Conservation (phyloP, 2,113 vertebrate genomes). For the Misgurnus mizolepis region DNA sequence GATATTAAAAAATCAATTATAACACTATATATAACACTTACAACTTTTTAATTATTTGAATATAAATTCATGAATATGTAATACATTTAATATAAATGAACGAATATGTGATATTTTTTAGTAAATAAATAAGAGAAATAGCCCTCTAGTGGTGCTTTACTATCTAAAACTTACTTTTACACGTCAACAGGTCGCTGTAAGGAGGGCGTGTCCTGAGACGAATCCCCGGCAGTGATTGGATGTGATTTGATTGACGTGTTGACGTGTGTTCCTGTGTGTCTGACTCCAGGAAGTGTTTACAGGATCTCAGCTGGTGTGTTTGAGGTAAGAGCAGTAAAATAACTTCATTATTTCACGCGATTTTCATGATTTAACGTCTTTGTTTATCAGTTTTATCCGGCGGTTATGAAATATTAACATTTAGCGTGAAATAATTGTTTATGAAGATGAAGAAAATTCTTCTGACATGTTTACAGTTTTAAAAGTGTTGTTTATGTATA, state of each 20-base stretch:
- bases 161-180: not conserved
- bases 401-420: not conserved
- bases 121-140: not conserved
- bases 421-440: not conserved
- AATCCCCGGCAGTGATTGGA: conserved; percentile 10
- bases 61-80: too few species aligned
- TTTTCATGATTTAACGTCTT: not conserved
- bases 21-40: too few species aligned
- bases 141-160: not conserved
- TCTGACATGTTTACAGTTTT: not conserved
- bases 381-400: not conserved
- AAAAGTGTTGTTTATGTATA: not conserved
- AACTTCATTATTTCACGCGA: not conserved
- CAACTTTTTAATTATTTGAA: too few species aligned
- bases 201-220: conserved; percentile 3
- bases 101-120: too few species aligned
- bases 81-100: too few species aligned
- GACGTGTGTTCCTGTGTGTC: conserved; percentile 1
- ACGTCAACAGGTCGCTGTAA: not conserved
- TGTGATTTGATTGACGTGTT: not conserved
- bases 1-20: too few species aligned
- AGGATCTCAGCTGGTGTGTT: conserved; percentile 9
- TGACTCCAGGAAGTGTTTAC: conserved; percentile 26
- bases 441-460: not conserved
- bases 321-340: not conserved